Conservation (phyloP, 2,888 invertebrate species). For the Dendrolimus houi region DNA sequence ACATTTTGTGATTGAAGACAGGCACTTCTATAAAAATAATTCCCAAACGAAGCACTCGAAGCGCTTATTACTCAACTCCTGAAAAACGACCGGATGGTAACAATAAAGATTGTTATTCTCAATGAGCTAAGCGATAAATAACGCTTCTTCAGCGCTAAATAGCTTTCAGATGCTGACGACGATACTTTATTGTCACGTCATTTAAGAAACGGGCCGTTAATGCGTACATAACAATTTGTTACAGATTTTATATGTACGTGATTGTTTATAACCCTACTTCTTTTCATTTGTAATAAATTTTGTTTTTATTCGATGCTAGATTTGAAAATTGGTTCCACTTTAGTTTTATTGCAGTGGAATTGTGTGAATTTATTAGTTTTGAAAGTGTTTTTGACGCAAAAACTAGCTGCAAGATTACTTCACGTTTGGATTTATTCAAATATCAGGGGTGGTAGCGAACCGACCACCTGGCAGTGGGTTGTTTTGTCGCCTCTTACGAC, state of each 20-base stretch:
- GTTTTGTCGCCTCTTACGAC: too few relatives aligned
- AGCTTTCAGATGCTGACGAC: conserved; percentile 35
- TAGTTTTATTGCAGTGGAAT: too few relatives aligned
- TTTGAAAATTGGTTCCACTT: background rate
- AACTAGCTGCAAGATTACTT: too few relatives aligned
- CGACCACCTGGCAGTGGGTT: too few relatives aligned
- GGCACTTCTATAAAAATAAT: too few relatives aligned
- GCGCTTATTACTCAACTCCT: conserved; percentile 10
- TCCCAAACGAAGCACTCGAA: background rate
- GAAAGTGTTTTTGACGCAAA: too few relatives aligned
- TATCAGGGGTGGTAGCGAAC: too few relatives aligned
- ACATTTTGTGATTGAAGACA: too few relatives aligned
- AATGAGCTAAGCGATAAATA: conserved; percentile 37
- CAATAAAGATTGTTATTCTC: conserved; percentile 28
- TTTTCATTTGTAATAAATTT: conserved; percentile 23
- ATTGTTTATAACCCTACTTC: conserved; percentile 41
- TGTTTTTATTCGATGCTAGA: conserved; percentile 25
- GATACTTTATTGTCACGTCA: conserved; percentile 62
- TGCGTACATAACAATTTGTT: conserved; percentile 57
- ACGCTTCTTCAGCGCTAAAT: conserved; percentile 41
- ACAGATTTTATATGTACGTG: conserved; percentile 25
- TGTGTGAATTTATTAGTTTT: too few relatives aligned
- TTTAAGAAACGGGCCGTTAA: conserved; percentile 50
- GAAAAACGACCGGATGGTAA: conserved; percentile 25
- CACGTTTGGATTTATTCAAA: too few relatives aligned